Conservation (phyloP, 2,888 invertebrate species). For the Lasioglossum vierecki region DNA sequence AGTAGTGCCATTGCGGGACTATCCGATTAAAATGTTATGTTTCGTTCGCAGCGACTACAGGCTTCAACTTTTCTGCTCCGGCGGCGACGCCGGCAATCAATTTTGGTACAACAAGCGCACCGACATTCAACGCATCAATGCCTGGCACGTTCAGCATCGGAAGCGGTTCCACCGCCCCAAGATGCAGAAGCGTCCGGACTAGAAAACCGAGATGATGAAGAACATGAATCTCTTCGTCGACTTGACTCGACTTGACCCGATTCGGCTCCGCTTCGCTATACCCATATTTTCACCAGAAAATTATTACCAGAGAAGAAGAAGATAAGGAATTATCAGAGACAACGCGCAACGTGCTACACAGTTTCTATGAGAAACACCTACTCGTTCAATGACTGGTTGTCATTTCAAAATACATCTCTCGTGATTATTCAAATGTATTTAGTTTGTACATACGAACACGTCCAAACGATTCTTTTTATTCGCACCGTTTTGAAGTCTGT, state of each 20-base stretch:
- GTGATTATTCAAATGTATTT: slow-evolving; percentile 29
- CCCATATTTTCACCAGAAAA: neutral
- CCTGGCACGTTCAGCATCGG: slow-evolving; percentile 85
- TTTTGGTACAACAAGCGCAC: slow-evolving; percentile 70
- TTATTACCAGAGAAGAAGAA: too few species aligned
- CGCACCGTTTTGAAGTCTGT: slow-evolving; percentile 25
- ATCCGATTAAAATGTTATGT: neutral
- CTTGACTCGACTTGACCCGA: neutral
- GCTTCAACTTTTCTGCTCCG: slow-evolving; percentile 80
- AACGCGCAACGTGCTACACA: neutral
- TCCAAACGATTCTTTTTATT: slow-evolving; percentile 24
- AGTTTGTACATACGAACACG: slow-evolving; percentile 46
- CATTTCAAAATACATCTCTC: slow-evolving; percentile 34
- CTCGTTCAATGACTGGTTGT: slow-evolving; percentile 1
- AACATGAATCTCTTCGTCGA: slow-evolving; percentile 74
- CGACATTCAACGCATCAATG: slow-evolving; percentile 73
- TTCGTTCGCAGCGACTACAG: slow-evolving; percentile 63
- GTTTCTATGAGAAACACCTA: neutral
- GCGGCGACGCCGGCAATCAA: slow-evolving; percentile 75
- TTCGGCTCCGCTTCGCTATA: slow-evolving; percentile 2
- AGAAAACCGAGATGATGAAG: slow-evolving; percentile 83
- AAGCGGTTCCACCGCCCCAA: slow-evolving; percentile 83
- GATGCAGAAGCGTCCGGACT: slow-evolving; percentile 80
- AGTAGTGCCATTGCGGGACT: neutral
- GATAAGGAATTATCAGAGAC: neutral